These are phyloP conservation scores for Gymnocypris eckloni DNA, from an alignment of 2,797 vertebrate species.

Conservation along the genomic window DNA sequence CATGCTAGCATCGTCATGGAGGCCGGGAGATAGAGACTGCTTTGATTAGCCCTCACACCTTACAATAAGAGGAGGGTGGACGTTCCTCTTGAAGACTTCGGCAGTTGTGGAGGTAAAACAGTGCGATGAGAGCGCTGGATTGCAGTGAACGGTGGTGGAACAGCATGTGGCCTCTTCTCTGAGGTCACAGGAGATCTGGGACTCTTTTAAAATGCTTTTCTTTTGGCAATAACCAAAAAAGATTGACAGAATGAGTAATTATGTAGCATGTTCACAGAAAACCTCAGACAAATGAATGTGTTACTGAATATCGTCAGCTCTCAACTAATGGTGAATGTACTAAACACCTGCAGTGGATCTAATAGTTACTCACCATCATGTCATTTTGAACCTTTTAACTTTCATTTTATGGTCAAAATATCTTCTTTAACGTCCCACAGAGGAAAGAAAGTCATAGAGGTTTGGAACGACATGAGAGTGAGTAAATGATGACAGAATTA, in stretches of 20 bases:
- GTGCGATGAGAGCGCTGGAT: slow-evolving; percentile 22
- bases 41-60: slow-evolving; percentile 46
- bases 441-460: not conserved
- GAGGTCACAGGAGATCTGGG: slow-evolving; percentile 1
- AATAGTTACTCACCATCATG: not conserved
- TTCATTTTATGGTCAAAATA: not conserved
- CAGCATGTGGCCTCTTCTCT: not conserved
- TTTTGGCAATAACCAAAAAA: slow-evolving; percentile 18
- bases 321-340: slow-evolving; percentile 3
- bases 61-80: slow-evolving; percentile 29
- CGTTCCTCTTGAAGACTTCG: slow-evolving; percentile 22
- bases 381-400: not conserved
- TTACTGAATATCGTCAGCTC: slow-evolving; percentile 21
- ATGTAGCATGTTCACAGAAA: slow-evolving; percentile 33
- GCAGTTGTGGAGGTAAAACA: slow-evolving; percentile 4
- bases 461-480: not conserved
- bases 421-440: not conserved
- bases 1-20: slow-evolving; percentile 80
- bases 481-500: not conserved
- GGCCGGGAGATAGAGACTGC: slow-evolving; percentile 83
- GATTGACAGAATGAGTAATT: not conserved
- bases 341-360: not conserved
- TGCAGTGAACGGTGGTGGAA: slow-evolving; percentile 20
- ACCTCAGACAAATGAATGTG: slow-evolving; percentile 43
- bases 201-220: slow-evolving; percentile 16